These are phyloP conservation scores for Bos javanicus DNA, from an alignment of 2,113 vertebrate species.

Conservation along the genomic window DNA sequence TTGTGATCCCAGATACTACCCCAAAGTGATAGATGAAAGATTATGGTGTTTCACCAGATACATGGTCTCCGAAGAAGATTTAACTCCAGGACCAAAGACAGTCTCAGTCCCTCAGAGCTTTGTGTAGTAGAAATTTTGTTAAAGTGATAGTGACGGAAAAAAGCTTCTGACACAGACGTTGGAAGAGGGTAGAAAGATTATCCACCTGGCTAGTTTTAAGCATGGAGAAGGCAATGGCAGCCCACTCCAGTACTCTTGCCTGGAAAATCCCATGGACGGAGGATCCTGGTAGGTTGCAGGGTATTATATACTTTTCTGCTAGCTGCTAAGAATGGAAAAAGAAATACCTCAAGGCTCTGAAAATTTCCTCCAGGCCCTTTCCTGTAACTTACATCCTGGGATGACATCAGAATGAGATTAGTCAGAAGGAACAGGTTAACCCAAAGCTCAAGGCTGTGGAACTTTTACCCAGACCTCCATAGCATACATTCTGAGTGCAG, in stretches of 20 bases:
- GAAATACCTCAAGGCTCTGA: background rate
- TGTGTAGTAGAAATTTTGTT: background rate
- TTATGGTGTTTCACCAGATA: background rate
- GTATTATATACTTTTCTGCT: background rate
- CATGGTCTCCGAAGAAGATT: background rate
- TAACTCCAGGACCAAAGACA: background rate
- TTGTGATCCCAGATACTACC: fast-evolving
- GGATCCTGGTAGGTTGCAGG: background rate
- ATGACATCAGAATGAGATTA: background rate
- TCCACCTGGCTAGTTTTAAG: background rate
- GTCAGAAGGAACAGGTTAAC: background rate
- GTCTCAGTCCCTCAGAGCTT: background rate
- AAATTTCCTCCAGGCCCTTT: background rate
- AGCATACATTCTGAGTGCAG: background rate
- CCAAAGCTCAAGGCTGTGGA: background rate
- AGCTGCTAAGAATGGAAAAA: background rate
- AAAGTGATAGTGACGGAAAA: background rate
- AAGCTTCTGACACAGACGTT: background rate
- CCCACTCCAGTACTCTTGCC: no score
- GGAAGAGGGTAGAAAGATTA: background rate
- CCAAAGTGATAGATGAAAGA: background rate
- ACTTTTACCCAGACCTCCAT: background rate
- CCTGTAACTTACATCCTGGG: background rate
- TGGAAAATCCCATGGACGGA: no score
- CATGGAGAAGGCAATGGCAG: no score